These are phyloP conservation scores for Gymnobelideus leadbeateri DNA, from an alignment of 2,113 vertebrate genomes.

Conservation along the genomic window DNA sequence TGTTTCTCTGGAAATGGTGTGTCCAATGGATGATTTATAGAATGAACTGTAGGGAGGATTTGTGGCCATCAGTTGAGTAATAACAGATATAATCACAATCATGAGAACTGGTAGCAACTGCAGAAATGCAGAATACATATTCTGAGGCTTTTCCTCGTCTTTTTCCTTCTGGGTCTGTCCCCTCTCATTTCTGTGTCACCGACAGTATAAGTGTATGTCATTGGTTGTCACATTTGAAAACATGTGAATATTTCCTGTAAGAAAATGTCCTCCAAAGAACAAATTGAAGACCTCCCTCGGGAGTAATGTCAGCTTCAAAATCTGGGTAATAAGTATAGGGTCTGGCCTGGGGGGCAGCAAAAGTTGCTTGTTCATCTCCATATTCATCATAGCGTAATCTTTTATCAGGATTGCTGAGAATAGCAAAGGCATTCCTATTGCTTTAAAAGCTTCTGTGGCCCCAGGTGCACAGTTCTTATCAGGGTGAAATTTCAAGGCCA, in stretches of 20 bases:
- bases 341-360: constrained; percentile 84
- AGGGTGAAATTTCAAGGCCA: constrained; percentile 95
- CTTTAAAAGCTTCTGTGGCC: constrained; percentile 98
- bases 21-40: constrained; percentile 95
- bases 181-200: constrained; percentile 82
- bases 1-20: constrained; percentile 95
- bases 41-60: constrained; percentile 96
- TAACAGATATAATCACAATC: constrained; percentile 94
- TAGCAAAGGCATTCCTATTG: constrained; percentile 98
- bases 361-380: constrained; percentile 86
- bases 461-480: constrained; percentile 97
- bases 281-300: constrained; percentile 98
- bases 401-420: constrained; percentile 96
- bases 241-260: constrained; percentile 90
- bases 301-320: constrained; percentile 96
- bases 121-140: constrained; percentile 94
- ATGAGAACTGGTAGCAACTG: constrained; percentile 97
- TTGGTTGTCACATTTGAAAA: constrained; percentile 84
- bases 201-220: constrained; percentile 81
- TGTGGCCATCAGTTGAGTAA: constrained; percentile 96
- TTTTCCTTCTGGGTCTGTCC: constrained; percentile 81
- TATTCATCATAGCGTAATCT: constrained; percentile 93
- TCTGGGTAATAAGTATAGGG: constrained; percentile 90
- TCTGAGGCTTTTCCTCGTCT: constrained; percentile 86
- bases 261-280: constrained; percentile 96